Base-by-base conservation (phyloP, 2,113 vertebrate species). In the Rynchops niger region DNA sequence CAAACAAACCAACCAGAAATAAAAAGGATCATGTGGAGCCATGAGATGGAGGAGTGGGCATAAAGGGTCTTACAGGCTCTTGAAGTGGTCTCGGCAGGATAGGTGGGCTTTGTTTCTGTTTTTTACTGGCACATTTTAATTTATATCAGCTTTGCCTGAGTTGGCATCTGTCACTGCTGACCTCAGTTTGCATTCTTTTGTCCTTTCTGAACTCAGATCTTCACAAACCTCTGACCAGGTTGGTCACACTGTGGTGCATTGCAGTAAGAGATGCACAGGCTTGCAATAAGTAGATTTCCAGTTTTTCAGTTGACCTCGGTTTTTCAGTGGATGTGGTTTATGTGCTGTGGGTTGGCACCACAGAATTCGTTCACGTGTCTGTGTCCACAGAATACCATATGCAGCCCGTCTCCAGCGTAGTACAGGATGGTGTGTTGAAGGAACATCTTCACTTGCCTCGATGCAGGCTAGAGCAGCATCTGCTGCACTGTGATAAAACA, bases 1-100 rank as follows among this genome's bases (percentile, higher is more conserved):
- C 17, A 58, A 43, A 15, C 26, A 40, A 77, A 61, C 18, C 11
- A 56, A 1, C 0, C 0, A 12, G 45, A 45, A 62, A n/a, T 13
- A 30, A n/a, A 58, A 79, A 20, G 34, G 26, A 43, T 62, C 18
- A 43, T 22, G 29, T 34, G 13, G 36, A 80, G 32, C 23, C 40
- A 18, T 19, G 32, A 32, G 55, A 38, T 19, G 16, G 23, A 69
- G 27, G 40, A 67, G 32, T n/a, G 17, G 55, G 38, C 61, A n/a
- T 19, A 67, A 72, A 49, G 47, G 47, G 32, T 50, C 32, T 61
- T 43, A 42, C 17, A 50, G 30, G 26, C 38, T 72, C 53, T 49
- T 20, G 45, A 91, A 79, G 32, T 43, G 59, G 4, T 72, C 23
- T 59, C 78, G 83, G 27, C 34, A 56, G 66, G 38, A 36, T 50